These are phyloP conservation scores for Crocodylus rhombifer DNA, from an alignment of 2,797 vertebrate genomes.

Conservation along the genomic window DNA sequence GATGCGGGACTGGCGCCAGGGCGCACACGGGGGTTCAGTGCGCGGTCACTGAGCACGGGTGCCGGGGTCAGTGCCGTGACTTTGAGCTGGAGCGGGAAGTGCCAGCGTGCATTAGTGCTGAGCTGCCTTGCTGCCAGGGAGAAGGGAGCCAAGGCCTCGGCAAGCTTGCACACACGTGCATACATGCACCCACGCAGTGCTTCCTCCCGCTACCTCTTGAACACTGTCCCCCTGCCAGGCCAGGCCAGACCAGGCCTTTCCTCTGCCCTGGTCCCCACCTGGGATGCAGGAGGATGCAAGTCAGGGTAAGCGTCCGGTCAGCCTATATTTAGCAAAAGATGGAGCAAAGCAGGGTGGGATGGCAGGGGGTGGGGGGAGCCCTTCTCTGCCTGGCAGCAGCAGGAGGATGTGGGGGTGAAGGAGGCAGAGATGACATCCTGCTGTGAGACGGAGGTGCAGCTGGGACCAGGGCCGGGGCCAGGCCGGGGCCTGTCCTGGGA, in stretches of 20 bases:
- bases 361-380: background rate
- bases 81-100: constrained; percentile 8
- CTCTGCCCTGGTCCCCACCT: too few relatives aligned
- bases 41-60: constrained; percentile 21
- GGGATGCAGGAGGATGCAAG: background rate
- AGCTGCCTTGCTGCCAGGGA: background rate
- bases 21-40: background rate
- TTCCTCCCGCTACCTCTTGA: background rate
- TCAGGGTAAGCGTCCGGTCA: background rate
- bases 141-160: background rate
- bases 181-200: background rate
- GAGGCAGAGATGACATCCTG: background rate
- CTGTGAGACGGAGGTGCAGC: background rate
- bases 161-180: background rate
- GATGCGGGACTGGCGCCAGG: background rate
- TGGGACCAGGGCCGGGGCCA: background rate
- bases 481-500: too few relatives aligned
- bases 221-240: too few relatives aligned
- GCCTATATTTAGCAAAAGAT: background rate
- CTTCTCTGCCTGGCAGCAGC: background rate
- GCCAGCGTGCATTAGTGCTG: constrained; percentile 34
- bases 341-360: background rate
- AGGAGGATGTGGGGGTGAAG: too few relatives aligned
- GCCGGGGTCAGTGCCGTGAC: background rate
- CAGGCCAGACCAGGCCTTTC: background rate